Percentiles rank a stretch among this genome's conserved stretches.
Evolutionary conservation across 2,113 vertebrate species (phyloP).

Genomic region (Channa maculata): DNA sequence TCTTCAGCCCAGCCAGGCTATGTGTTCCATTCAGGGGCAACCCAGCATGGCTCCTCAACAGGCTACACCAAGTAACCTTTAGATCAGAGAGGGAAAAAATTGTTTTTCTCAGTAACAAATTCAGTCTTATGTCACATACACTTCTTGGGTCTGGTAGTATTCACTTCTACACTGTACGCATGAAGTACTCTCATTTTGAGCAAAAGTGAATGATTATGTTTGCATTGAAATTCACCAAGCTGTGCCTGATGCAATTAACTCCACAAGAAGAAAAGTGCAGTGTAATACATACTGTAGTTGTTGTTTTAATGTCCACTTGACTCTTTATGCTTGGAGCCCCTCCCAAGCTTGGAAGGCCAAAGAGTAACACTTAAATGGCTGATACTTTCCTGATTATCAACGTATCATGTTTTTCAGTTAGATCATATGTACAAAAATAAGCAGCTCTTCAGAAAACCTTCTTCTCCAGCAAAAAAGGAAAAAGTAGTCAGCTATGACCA

Average conservation of each 20-base stretch:
- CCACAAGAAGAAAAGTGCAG: slow-evolving; percentile 14
- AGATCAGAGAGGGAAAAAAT: slow-evolving; percentile 34
- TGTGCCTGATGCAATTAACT: slow-evolving; percentile 12
- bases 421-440: neutral
- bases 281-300: slow-evolving; percentile 10
- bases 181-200: slow-evolving; percentile 19
- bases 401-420: neutral
- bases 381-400: neutral
- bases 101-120: slow-evolving; percentile 51
- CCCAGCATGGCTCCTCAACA: slow-evolving; percentile 51
- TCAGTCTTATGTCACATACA: slow-evolving; percentile 23
- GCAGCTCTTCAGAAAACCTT: slow-evolving; percentile 1
- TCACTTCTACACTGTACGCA: slow-evolving; percentile 10
- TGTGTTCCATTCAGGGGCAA: slow-evolving; percentile 46
- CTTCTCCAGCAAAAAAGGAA: neutral
- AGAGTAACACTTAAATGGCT: too few relatives aligned
- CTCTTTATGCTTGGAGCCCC: neutral
- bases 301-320: slow-evolving; percentile 1
- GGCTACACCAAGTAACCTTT: slow-evolving; percentile 67
- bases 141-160: slow-evolving; percentile 15
- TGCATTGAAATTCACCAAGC: slow-evolving; percentile 29
- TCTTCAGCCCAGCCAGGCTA: slow-evolving; percentile 25
- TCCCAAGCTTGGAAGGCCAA: neutral
- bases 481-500: too few relatives aligned
- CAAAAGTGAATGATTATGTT: slow-evolving; percentile 34